phyloP scores from a whole-genome alignment of 1,140 invertebrate genomes.

The Cephus cinctus region DNA sequence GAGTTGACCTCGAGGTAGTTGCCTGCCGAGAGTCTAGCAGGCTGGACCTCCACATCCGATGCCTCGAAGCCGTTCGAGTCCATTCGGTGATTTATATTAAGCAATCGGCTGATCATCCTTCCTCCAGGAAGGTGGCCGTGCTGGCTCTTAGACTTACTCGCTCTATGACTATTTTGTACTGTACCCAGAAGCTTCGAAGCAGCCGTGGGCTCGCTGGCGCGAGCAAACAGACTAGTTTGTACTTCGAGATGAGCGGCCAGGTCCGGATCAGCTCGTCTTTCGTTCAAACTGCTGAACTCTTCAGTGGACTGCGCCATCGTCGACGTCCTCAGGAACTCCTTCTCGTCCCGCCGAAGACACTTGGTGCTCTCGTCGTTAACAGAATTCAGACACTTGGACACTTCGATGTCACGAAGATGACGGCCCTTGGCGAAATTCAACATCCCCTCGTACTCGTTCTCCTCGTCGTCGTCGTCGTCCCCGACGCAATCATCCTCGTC shows the following conservation, averaged over 20 bases:
- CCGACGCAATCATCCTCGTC: slow-evolving; percentile 31
- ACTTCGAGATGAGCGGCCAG: neutral
- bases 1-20: no score
- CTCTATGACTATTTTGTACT: slow-evolving; percentile 2
- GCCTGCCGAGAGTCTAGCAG: no score
- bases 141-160: neutral
- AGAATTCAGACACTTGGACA: neutral
- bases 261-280: neutral
- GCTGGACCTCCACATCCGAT: no score
- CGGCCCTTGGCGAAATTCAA: neutral
- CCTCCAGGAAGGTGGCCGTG: no score
- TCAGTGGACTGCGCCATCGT: no score
- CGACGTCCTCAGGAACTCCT: no score
- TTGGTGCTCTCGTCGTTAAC: neutral
- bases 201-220: neutral
- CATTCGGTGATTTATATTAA: no score
- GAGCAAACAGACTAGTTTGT: neutral
- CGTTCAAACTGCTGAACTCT: neutral
- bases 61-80: no score
- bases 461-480: slow-evolving; percentile 27
- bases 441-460: slow-evolving; percentile 16
- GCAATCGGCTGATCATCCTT: no score
- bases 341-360: neutral
- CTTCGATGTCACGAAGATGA: neutral
- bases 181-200: neutral